These are phyloP conservation scores for Mallotus villosus DNA, from an alignment of 2,797 vertebrate species.

Conservation along the genomic window DNA sequence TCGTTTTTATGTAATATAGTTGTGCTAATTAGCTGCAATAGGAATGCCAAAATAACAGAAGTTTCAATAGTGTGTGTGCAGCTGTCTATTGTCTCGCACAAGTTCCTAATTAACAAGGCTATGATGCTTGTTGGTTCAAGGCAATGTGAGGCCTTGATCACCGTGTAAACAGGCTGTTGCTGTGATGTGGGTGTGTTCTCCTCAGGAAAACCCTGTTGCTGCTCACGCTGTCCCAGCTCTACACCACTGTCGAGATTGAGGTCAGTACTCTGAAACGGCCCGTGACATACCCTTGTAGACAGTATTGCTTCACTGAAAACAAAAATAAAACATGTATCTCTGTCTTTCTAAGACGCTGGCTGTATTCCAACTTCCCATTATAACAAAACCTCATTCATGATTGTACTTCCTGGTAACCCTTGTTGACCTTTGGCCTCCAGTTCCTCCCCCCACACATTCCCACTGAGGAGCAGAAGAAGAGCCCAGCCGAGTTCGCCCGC, in stretches of 20 bases:
- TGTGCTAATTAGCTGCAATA: neutral
- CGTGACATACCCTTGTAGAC: neutral
- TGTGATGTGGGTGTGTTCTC: constrained; percentile 8
- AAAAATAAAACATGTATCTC: too few species aligned
- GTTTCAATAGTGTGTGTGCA: too few species aligned
- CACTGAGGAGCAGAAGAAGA: constrained; percentile 86
- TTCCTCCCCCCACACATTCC: constrained; percentile 89
- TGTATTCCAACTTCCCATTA: too few species aligned
- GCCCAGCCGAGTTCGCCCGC: constrained; percentile 81
- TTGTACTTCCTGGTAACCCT: constrained; percentile 14
- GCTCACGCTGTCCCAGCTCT: constrained; percentile 87
- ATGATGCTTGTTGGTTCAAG: neutral
- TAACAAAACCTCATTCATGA: neutral
- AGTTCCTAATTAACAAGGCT: too few species aligned
- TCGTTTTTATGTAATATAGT: neutral
- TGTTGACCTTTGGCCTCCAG: constrained; percentile 63
- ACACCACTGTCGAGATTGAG: constrained; percentile 94
- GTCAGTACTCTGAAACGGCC: constrained; percentile 67
- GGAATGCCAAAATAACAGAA: too few species aligned
- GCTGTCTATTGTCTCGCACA: too few species aligned
- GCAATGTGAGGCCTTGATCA: neutral
- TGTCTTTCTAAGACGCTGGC: too few species aligned
- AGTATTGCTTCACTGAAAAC: too few species aligned
- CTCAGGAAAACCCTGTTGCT: constrained; percentile 81
- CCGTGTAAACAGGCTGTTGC: neutral